Conservation (phyloP, 2,113 vertebrate species). For the Limanda limanda region DNA sequence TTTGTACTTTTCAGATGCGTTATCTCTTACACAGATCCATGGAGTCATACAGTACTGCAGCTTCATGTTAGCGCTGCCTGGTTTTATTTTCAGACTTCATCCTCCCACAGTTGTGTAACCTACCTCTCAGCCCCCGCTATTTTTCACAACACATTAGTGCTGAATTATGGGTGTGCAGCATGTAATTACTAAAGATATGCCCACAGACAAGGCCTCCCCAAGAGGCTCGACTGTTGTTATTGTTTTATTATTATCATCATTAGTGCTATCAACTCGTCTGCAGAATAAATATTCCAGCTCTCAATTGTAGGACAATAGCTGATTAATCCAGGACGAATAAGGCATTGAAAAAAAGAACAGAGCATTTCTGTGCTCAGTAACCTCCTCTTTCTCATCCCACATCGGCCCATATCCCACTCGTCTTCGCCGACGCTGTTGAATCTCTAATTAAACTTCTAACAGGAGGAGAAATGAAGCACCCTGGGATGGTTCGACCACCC, state of each 20-base stretch:
- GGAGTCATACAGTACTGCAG: constrained; percentile 22
- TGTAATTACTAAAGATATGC: constrained; percentile 78
- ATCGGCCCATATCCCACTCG: constrained; percentile 15
- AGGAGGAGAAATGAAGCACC: constrained; percentile 44
- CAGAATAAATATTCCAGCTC: constrained; percentile 69
- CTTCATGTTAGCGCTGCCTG: constrained; percentile 42
- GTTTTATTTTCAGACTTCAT: constrained; percentile 69
- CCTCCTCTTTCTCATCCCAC: constrained; percentile 13
- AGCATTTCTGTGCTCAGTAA: constrained; percentile 33
- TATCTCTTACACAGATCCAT: constrained; percentile 46
- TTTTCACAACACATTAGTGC: constrained; percentile 69
- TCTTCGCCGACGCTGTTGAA: constrained; percentile 24
- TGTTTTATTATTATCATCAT: constrained; percentile 80
- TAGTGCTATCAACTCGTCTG: constrained; percentile 68
- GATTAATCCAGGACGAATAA: constrained; percentile 74
- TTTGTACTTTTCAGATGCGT: constrained; percentile 33
- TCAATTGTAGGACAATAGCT: constrained; percentile 60
- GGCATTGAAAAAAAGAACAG: constrained; percentile 53
- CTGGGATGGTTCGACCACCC: constrained; percentile 55
- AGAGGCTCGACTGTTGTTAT: constrained; percentile 70
- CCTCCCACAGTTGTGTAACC: constrained; percentile 64
- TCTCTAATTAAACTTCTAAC: constrained; percentile 67
- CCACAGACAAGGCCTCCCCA: constrained; percentile 69
- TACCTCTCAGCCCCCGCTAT: constrained; percentile 53
- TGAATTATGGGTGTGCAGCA: constrained; percentile 74